phyloP scores from a whole-genome alignment of 2,113 vertebrate genomes.

The Pachypanchax playfairii region DNA sequence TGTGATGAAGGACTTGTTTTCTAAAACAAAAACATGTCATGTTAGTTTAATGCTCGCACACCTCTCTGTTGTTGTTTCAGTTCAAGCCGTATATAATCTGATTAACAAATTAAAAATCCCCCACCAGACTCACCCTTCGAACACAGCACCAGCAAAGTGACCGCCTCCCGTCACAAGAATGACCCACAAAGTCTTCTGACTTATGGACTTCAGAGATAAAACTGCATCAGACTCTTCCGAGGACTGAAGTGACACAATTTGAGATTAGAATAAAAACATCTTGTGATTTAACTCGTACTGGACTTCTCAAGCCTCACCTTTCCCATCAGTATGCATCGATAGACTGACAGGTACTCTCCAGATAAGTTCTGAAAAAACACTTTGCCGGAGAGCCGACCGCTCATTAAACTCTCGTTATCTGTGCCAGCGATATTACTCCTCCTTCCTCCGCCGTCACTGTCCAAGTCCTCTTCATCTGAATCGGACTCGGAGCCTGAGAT shows the following conservation, averaged over 20 bases:
- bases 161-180: conserved; percentile 95
- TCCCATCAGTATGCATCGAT: conserved; percentile 83
- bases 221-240: conserved; percentile 60
- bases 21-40: conserved; percentile 65
- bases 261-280: not conserved
- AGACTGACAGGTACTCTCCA: conserved; percentile 84
- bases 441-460: conserved; percentile 50
- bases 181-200: conserved; percentile 78
- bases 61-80: not conserved
- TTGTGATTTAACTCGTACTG: not conserved
- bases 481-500: conserved; percentile 93
- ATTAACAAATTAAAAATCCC: conserved; percentile 14
- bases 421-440: conserved; percentile 23
- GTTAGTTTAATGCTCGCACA: not conserved
- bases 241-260: conserved; percentile 43
- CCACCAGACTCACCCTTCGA: conserved; percentile 90
- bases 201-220: conserved; percentile 77
- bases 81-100: not conserved
- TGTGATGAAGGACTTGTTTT: conserved; percentile 86
- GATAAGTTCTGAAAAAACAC: conserved; percentile 84
- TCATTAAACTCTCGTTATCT: conserved; percentile 7
- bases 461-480: conserved; percentile 74
- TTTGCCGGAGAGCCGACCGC: conserved; percentile 67
- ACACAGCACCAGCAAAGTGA: conserved; percentile 94
- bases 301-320: conserved; percentile 74